Base-by-base conservation (phyloP, 2,888 invertebrate species). In the Liposcelis brunnea region DNA sequence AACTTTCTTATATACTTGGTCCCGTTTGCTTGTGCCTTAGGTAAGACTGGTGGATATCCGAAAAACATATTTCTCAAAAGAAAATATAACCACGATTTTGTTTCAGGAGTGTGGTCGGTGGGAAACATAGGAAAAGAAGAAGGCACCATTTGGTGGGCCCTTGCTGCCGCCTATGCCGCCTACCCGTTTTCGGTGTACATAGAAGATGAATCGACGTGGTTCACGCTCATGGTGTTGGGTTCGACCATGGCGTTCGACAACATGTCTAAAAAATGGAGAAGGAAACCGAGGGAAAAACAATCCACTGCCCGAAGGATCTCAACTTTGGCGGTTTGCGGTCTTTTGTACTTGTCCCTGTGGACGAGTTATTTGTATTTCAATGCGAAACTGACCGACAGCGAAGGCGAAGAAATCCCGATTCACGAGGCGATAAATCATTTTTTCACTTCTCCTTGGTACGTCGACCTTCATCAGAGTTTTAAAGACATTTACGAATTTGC, bases 391-490 rank as follows among this genome's bases (percentile, higher is more conserved):
- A 80, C 80, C 0, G 86, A 89, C 60, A 75, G 75, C 51, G 77
- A 84, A 49, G 91, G 90, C 1, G 87, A 91, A 50, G 81, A 84
- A 58, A 77, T 91, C 11, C 87, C 85, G 31, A 68, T 93, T 2
- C 79, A 85, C 49, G 91, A 91, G 59, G 91, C 91, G 0, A 54
- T 93, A 1, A 75, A 79, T 53, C 86, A 94, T 61, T 87, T 95
- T 63, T 77, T 91, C 54, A 86, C 84, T 4, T 86, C 87, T 2
- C 86, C 86, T 48, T 69, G 77, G 64, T 89, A 87, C 85, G 68
- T 76, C n/a, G 83, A 89, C 55, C 69, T 87, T 31, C 75, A 79
- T 55, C 77, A 79, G 7, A 62, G 62, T 16, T 58, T 91, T 1
- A 61, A 70, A 12, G 81, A 84, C 47, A 75, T 83, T 0, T 89